Evolutionary conservation across 2,113 vertebrate species (phyloP).

Genomic region (Thomomys bottae): DNA sequence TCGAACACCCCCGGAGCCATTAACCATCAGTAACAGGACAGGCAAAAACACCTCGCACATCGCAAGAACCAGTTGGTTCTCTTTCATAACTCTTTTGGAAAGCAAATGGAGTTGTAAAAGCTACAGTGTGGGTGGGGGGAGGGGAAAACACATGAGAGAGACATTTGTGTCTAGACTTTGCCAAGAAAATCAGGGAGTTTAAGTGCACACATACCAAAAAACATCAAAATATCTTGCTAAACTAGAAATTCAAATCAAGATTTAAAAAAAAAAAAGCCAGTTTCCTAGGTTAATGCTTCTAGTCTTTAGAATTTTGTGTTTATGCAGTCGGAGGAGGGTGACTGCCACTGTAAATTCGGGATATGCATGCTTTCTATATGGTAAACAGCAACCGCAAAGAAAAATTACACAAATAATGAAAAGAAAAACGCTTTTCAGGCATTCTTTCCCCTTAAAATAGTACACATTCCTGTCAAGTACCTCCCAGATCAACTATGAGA

Average conservation of each 20-base stretch:
- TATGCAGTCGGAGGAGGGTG: conserved; percentile 11
- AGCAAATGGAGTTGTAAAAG: conserved; percentile 64
- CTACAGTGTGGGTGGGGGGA: neutral
- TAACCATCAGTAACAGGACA: conserved; percentile 43
- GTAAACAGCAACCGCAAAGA: neutral
- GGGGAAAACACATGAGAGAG: conserved; percentile 59
- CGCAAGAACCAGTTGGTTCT: conserved; percentile 57
- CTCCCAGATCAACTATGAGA: neutral
- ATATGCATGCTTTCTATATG: neutral
- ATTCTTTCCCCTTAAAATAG: neutral
- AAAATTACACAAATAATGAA: conserved; percentile 43
- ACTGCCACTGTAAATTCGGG: conserved; percentile 15
- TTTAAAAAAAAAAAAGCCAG: conserved; percentile 44
- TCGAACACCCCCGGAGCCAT: conserved; percentile 55
- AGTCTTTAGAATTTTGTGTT: conserved; percentile 60
- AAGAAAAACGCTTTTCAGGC: conserved; percentile 39
- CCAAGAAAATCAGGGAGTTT: conserved; percentile 68
- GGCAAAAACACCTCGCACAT: conserved; percentile 47
- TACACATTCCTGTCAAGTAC: neutral
- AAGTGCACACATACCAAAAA: conserved; percentile 37
- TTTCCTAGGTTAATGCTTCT: conserved; percentile 47
- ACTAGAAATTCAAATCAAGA: conserved; percentile 69
- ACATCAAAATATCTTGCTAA: conserved; percentile 70
- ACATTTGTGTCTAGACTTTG: conserved; percentile 71
- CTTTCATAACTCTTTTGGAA: conserved; percentile 70